Percentiles rank a stretch among this genome's conserved stretches.
These are phyloP conservation scores for Aulostomus chinensis DNA, from an alignment of 2,797 vertebrate genomes.

Conservation along the genomic window DNA sequence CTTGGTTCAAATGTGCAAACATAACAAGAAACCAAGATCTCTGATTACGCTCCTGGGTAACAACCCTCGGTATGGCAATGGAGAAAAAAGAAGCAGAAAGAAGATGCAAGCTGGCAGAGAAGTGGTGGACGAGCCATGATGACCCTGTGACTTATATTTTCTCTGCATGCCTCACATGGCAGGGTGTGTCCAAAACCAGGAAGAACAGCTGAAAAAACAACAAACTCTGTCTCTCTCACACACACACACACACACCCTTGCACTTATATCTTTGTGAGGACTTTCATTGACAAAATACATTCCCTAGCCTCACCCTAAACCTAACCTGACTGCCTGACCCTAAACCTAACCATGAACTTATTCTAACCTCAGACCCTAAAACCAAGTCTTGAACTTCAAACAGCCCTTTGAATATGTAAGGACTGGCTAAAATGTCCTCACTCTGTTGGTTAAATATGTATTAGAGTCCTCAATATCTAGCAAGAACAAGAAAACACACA, in stretches of 20 bases:
- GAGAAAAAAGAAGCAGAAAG: background rate
- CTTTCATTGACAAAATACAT: too few relatives aligned
- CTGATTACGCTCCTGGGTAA: background rate
- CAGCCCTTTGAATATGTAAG: too few relatives aligned
- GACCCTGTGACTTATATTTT: constrained; percentile 73
- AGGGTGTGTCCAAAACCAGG: constrained; percentile 43
- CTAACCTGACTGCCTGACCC: too few relatives aligned
- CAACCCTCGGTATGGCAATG: background rate
- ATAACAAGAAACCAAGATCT: constrained; percentile 4
- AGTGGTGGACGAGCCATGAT: constrained; percentile 58
- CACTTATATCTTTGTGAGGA: too few relatives aligned
- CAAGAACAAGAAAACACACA: too few relatives aligned
- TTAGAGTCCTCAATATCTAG: too few relatives aligned
- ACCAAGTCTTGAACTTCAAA: too few relatives aligned
- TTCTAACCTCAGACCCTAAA: too few relatives aligned
- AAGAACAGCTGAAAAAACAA: constrained; percentile 70
- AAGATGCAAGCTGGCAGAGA: constrained; percentile 14
- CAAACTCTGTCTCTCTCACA: constrained; percentile 3
- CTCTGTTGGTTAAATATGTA: too few relatives aligned
- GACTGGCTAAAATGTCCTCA: too few relatives aligned
- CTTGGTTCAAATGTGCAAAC: background rate
- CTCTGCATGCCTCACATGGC: constrained; percentile 58
- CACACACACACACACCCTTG: background rate
- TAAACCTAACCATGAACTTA: too few relatives aligned
- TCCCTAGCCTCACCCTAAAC: too few relatives aligned